Conservation (phyloP, 2,888 invertebrate species). For the Autographa gamma region DNA sequence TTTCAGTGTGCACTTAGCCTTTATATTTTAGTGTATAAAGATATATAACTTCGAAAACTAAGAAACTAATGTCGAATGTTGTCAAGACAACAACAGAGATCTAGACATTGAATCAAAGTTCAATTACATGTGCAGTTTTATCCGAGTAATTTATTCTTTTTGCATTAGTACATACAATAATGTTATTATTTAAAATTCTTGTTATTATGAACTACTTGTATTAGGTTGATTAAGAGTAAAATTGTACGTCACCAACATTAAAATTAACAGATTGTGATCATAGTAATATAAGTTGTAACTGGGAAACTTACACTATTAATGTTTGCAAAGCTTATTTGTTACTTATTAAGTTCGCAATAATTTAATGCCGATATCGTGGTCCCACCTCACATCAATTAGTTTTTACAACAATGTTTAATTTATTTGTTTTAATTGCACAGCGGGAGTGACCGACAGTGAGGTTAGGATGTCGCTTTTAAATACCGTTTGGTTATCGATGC, state of each 20-base stretch:
- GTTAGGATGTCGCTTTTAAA: conserved; percentile 61
- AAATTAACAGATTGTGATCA: background rate
- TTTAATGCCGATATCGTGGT: conserved; percentile 15
- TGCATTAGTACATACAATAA: background rate
- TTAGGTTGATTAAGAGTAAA: too few relatives aligned
- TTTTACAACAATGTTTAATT: conserved; percentile 55
- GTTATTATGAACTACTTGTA: too few relatives aligned
- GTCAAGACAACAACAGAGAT: conserved; percentile 34
- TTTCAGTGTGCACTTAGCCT: conserved; percentile 35
- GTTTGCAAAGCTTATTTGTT: conserved; percentile 22
- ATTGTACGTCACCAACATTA: background rate
- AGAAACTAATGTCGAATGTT: conserved; percentile 41
- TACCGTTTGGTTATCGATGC: conserved; percentile 60
- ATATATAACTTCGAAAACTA: conserved; percentile 45
- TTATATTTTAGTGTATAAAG: conserved; percentile 41
- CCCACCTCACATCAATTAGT: conserved; percentile 25
- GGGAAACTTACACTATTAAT: background rate
- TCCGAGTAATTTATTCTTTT: background rate
- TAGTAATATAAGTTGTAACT: background rate
- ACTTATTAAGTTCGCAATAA: conserved; percentile 14
- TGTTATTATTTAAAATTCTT: background rate
- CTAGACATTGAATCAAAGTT: background rate
- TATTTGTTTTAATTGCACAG: conserved; percentile 52
- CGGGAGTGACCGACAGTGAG: conserved; percentile 64
- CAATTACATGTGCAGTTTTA: background rate